These are phyloP conservation scores for Tyrannus savana DNA, from an alignment of 2,113 vertebrate species.

Conservation along the genomic window DNA sequence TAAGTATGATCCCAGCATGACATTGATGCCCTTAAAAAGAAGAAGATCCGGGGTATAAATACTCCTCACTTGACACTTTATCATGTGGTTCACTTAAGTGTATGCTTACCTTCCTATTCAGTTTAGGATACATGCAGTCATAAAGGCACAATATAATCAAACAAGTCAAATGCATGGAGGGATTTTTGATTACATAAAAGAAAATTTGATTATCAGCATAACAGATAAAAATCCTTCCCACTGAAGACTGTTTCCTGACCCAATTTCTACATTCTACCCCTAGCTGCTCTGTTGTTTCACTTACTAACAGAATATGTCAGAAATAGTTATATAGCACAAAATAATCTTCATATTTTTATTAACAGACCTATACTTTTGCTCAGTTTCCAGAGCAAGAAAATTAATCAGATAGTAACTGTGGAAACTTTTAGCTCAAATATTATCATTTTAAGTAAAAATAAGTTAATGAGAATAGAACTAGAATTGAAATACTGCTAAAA, in stretches of 20 bases:
- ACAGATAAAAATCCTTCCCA: not conserved
- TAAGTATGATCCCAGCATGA: not conserved
- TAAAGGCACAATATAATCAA: not conserved
- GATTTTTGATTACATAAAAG: not conserved
- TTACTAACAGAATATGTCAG: not conserved
- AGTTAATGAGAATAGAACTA: not conserved
- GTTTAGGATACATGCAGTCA: not conserved
- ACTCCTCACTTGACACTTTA: not conserved
- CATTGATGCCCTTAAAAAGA: not conserved
- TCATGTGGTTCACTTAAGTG: not conserved
- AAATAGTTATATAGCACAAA: not conserved
- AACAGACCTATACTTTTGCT: not conserved
- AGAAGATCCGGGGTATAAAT: not conserved
- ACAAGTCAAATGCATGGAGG: not conserved
- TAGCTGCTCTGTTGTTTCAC: not conserved
- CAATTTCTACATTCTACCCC: not conserved
- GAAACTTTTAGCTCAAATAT: not conserved
- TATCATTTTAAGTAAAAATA: not conserved
- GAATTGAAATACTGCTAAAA: not conserved
- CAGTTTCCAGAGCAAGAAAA: not conserved
- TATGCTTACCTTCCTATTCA: not conserved
- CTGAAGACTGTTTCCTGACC: not conserved
- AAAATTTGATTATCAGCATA: not conserved
- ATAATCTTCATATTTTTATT: not conserved
- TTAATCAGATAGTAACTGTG: not conserved